Conservation (phyloP, 2,888 invertebrate genomes). For the Chrysodeixis includens region DNA sequence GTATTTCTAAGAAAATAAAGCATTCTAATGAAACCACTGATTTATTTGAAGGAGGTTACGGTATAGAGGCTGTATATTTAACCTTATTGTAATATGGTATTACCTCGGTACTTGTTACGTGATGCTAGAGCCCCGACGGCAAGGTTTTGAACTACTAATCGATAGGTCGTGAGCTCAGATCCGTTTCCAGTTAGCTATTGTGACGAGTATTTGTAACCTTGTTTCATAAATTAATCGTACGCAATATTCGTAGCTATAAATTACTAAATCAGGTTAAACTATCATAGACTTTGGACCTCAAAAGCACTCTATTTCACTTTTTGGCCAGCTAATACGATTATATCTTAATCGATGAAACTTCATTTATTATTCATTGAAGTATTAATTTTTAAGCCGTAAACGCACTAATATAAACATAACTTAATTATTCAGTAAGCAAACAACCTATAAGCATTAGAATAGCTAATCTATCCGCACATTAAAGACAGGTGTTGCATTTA, state of each 20-base stretch:
- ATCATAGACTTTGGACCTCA: not conserved
- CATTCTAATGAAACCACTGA: not conserved
- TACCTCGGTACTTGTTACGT: constrained; percentile 12
- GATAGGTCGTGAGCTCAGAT: constrained; percentile 49
- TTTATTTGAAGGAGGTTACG: constrained; percentile 2
- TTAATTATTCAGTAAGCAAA: constrained; percentile 48
- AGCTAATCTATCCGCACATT: constrained; percentile 13
- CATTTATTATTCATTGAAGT: constrained; percentile 42
- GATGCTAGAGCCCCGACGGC: constrained; percentile 46
- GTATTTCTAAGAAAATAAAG: constrained; percentile 36
- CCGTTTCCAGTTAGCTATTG: constrained; percentile 43
- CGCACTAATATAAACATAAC: constrained; percentile 46
- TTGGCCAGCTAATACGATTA: constrained; percentile 9
- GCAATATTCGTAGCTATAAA: constrained; percentile 27
- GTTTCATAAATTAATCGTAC: constrained; percentile 24
- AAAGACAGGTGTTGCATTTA: constrained; percentile 53
- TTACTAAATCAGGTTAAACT: constrained; percentile 16
- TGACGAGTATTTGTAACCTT: constrained; percentile 39
- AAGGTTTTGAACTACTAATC: constrained; percentile 49
- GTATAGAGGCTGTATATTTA: constrained; percentile 7
- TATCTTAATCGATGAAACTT: constrained; percentile 22
- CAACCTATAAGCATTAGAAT: constrained; percentile 22
- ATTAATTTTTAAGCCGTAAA: constrained; percentile 33
- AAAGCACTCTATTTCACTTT: not conserved
- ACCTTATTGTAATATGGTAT: constrained; percentile 1